Conservation (phyloP, 2,888 invertebrate species). For the Elaeidobius kamerunicus region DNA sequence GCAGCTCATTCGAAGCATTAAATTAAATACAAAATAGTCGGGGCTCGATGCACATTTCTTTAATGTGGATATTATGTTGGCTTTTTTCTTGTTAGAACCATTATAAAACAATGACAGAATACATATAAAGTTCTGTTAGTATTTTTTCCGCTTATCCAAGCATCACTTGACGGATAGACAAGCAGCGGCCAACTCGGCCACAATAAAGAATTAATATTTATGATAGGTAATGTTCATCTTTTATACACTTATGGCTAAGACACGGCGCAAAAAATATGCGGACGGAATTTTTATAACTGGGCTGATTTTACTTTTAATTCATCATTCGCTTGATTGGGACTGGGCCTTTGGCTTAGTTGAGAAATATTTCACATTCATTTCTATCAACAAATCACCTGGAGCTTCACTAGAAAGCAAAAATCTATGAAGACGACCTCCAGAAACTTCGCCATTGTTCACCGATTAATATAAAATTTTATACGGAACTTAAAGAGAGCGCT, state of each 20-base stretch:
- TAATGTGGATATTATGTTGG: slow-evolving; percentile 24
- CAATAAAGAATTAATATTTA: slow-evolving; percentile 30
- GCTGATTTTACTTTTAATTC: background rate
- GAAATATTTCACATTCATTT: no score
- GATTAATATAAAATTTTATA: no score
- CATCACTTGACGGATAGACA: slow-evolving; percentile 29
- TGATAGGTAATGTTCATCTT: slow-evolving; percentile 13
- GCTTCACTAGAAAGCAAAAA: no score
- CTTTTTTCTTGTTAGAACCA: slow-evolving; percentile 25
- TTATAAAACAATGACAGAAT: slow-evolving; percentile 30
- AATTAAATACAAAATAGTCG: slow-evolving; percentile 28
- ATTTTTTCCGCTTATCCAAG: slow-evolving; percentile 30
- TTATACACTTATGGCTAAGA: slow-evolving; percentile 6
- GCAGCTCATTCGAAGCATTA: slow-evolving; percentile 21
- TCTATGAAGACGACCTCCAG: no score
- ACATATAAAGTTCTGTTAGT: slow-evolving; percentile 28
- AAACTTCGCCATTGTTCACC: no score
- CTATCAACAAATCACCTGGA: no score
- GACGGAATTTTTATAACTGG: slow-evolving; percentile 1
- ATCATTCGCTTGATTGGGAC: background rate
- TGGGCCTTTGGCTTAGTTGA: no score
- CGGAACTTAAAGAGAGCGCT: no score
- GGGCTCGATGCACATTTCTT: slow-evolving; percentile 9
- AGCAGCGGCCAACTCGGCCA: slow-evolving; percentile 15
- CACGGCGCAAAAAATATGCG: background rate